phyloP scores from a whole-genome alignment of 2,888 invertebrate genomes.

The Eledona agricola region DNA sequence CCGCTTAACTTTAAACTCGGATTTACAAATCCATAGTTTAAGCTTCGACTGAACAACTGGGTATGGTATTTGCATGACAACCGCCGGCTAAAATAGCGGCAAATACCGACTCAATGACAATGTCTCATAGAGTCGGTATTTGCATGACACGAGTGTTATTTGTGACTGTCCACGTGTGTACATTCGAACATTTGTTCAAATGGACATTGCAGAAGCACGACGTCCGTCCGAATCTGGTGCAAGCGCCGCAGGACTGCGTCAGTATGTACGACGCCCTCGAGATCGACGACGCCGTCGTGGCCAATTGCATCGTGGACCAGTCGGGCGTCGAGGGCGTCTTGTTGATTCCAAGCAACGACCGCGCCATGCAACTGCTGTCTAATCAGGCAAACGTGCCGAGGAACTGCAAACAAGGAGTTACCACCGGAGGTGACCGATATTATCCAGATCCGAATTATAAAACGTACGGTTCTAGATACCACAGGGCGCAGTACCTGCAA shows the following conservation, averaged over 20 bases:
- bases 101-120: too few species aligned
- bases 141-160: too few species aligned
- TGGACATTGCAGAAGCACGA: constrained; percentile 62
- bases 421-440: constrained; percentile 73
- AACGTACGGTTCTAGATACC: constrained; percentile 72
- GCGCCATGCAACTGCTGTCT: constrained; percentile 77
- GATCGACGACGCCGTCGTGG: constrained; percentile 78
- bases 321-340: constrained; percentile 76
- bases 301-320: constrained; percentile 88
- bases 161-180: too few species aligned
- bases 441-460: constrained; percentile 81
- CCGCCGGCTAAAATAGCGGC: too few species aligned
- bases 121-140: too few species aligned
- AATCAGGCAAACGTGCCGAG: constrained; percentile 71
- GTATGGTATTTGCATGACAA: too few species aligned
- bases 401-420: constrained; percentile 73
- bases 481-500: constrained; percentile 69
- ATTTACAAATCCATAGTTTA: too few species aligned
- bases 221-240: constrained; percentile 62
- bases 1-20: too few species aligned
- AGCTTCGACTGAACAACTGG: too few species aligned
- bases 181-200: constrained; percentile 4
- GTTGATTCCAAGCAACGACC: constrained; percentile 74
- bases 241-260: constrained; percentile 59
- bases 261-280: constrained; percentile 77